Evolutionary conservation across 2,888 invertebrate species (phyloP).

Genomic region (Ectemnius continuus): DNA sequence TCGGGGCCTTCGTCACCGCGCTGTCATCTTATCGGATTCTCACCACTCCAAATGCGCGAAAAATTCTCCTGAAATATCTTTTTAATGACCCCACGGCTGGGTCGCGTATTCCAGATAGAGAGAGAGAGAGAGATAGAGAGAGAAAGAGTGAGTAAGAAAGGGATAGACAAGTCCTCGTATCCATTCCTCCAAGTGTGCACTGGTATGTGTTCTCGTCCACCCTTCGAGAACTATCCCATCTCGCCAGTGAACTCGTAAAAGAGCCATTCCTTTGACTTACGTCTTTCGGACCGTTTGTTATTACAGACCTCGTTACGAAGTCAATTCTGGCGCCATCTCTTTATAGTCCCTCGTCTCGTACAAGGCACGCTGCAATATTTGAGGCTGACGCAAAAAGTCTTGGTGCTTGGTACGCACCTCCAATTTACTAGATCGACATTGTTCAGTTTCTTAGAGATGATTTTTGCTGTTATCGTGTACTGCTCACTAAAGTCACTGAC

Average conservation of each 20-base stretch:
- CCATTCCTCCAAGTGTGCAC: conserved; percentile 6
- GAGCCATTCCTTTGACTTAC: conserved; percentile 71
- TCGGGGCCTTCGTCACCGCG: neutral
- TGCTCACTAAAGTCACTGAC: too few species aligned
- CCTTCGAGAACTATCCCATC: conserved; percentile 26
- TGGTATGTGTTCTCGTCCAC: conserved; percentile 5
- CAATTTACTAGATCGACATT: too few species aligned
- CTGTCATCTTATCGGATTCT: conserved; percentile 33
- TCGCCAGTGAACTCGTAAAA: conserved; percentile 66
- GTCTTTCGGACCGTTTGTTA: conserved; percentile 66
- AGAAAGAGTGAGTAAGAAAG: too few species aligned
- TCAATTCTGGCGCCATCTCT: conserved; percentile 59
- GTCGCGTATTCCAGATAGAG: too few species aligned
- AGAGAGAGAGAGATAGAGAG: too few species aligned
- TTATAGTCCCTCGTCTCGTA: too few species aligned
- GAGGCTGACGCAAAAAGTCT: too few species aligned
- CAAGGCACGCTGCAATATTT: too few species aligned
- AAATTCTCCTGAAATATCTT: conserved; percentile 54
- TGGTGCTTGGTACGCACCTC: too few species aligned
- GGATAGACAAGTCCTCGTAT: neutral
- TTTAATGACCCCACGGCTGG: conserved; percentile 45
- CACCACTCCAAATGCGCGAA: conserved; percentile 40
- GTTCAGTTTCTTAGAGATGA: too few species aligned
- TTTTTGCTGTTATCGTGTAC: too few species aligned
- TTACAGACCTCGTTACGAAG: conserved; percentile 66